A percentile compares a stretch with the other conserved stretches of the same genome.
These are phyloP conservation scores for Phymanthus crucifer DNA, from an alignment of 92 coral and sea anemone genomes.

Conservation along the genomic window DNA sequence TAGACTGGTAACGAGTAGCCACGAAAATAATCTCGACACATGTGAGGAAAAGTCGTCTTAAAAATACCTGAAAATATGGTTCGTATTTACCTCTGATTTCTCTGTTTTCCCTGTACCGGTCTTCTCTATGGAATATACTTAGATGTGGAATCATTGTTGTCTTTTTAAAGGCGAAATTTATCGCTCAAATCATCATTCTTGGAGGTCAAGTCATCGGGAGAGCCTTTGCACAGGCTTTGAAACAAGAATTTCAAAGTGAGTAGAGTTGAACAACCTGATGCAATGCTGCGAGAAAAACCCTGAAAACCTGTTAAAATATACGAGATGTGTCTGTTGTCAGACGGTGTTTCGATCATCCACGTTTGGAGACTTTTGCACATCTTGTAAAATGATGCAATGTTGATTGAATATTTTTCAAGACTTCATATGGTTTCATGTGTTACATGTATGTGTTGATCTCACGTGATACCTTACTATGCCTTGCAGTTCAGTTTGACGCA, in stretches of 20 bases:
- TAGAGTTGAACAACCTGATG: neutral
- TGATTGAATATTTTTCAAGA: no score
- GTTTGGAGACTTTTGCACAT: neutral
- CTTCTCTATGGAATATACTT: neutral
- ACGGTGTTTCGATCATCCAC: neutral
- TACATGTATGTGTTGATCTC: no score
- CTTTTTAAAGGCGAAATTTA: slow-evolving; percentile 73
- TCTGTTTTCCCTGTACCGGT: neutral
- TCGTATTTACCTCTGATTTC: neutral
- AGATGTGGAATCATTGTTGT: neutral
- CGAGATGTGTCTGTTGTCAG: neutral
- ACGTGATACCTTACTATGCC: no score
- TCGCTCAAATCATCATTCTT: slow-evolving; percentile 92
- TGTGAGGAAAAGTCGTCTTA: slow-evolving; percentile 1
- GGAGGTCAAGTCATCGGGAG: slow-evolving; percentile 97
- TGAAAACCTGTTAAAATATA: neutral
- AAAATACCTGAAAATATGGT: slow-evolving; percentile 5
- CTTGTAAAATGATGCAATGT: neutral
- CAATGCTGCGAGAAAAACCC: neutral
- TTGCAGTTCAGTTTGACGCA: no score
- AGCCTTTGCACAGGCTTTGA: slow-evolving; percentile 95
- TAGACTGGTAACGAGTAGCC: slow-evolving; percentile 30
- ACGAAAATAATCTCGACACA: neutral
- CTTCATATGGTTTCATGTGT: no score
- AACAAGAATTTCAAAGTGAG: slow-evolving; percentile 99